Percentiles rank a stretch among this genome's conserved stretches.
Conservation (phyloP, 2,113 vertebrate genomes). For the Colaptes auratus region DNA sequence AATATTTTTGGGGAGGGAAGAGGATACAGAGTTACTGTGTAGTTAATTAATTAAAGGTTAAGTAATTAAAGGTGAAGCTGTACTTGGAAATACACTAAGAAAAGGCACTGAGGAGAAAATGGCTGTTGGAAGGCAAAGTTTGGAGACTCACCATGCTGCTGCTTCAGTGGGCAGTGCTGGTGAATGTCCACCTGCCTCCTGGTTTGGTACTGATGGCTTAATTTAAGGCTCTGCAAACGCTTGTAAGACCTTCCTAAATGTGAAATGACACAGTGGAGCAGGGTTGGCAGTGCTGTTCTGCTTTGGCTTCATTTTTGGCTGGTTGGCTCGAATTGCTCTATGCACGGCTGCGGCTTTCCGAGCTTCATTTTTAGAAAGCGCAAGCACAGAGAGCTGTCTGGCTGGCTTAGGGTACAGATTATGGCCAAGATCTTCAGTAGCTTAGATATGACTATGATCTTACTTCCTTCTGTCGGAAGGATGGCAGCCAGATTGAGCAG, state of each 20-base stretch:
- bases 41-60: too few species aligned
- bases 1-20: neutral
- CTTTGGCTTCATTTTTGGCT: slow-evolving; percentile 17
- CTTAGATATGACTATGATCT: slow-evolving; percentile 47
- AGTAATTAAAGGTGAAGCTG: neutral
- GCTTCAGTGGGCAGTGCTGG: neutral
- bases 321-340: neutral
- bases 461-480: slow-evolving; percentile 56
- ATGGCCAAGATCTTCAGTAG: slow-evolving; percentile 53
- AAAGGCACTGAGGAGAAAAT: neutral
- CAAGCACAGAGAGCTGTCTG: slow-evolving; percentile 38
- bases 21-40: neutral
- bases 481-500: slow-evolving; percentile 56
- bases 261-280: slow-evolving; percentile 27
- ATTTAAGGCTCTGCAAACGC: slow-evolving; percentile 17
- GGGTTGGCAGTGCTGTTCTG: slow-evolving; percentile 22
- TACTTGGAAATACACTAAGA: neutral
- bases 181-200: neutral
- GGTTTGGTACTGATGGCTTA: slow-evolving; percentile 14
- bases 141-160: neutral
- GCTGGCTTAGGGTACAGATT: slow-evolving; percentile 10
- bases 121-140: neutral
- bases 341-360: neutral
- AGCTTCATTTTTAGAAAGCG: slow-evolving; percentile 63
- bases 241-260: slow-evolving; percentile 21